Conservation (phyloP, 2,113 vertebrate genomes). For the Coptodon bakossiorum region DNA sequence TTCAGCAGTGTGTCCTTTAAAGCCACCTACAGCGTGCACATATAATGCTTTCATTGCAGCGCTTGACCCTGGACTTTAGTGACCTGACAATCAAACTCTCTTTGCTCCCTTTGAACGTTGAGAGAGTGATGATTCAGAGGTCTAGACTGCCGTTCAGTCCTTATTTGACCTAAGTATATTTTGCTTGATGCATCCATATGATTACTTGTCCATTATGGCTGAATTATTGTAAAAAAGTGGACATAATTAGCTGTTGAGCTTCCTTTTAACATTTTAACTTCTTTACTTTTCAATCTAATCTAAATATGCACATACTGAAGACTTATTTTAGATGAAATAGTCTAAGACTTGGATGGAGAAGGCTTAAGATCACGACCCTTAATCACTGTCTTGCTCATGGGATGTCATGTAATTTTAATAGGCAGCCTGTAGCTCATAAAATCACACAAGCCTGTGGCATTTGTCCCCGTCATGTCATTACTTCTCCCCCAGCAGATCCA, state of each 20-base stretch:
- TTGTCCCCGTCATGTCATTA: background rate
- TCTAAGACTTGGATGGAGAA: background rate
- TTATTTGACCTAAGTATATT: background rate
- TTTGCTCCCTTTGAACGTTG: background rate
- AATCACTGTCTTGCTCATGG: background rate
- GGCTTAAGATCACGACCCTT: background rate
- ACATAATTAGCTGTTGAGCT: background rate
- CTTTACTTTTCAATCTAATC: background rate
- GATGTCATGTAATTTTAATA: background rate
- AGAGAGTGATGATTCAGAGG: background rate
- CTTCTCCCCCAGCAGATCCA: background rate
- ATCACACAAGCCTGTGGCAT: background rate
- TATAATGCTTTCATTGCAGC: background rate
- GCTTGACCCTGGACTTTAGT: background rate
- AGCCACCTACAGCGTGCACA: background rate
- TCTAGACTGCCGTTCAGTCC: background rate
- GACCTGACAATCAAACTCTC: background rate
- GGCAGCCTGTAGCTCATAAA: background rate
- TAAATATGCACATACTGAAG: background rate
- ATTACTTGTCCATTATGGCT: background rate
- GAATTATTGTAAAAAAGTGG: background rate
- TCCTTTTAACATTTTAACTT: background rate
- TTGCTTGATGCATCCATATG: background rate
- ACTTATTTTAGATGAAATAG: background rate
- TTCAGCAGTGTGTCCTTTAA: background rate